These are phyloP conservation scores for Peromyscus eremicus DNA, from an alignment of 2,797 vertebrate genomes.

Conservation along the genomic window DNA sequence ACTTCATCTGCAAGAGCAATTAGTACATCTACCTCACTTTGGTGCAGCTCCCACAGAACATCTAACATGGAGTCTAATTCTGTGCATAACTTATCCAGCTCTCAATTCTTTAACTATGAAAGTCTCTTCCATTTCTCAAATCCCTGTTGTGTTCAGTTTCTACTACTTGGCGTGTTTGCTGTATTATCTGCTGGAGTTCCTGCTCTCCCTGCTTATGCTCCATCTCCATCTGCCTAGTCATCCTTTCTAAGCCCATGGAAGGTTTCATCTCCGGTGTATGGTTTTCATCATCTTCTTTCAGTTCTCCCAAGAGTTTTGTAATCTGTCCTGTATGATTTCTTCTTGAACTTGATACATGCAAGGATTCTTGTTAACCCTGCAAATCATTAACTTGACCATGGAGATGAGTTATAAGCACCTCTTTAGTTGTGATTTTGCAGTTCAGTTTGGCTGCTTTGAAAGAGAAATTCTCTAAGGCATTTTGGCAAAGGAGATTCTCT, in stretches of 20 bases:
- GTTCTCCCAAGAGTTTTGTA: slow-evolving; percentile 92
- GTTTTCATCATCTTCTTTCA: slow-evolving; percentile 93
- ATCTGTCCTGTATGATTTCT: slow-evolving; percentile 93
- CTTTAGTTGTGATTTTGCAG: no score
- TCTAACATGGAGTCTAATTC: slow-evolving; percentile 97
- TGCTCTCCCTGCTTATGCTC: slow-evolving; percentile 93
- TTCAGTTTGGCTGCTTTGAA: no score
- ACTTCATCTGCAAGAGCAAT: slow-evolving; percentile 70
- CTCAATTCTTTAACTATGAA: slow-evolving; percentile 91
- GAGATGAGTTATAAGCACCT: no score
- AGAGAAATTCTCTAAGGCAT: slow-evolving; percentile 87
- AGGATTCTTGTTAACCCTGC: no score
- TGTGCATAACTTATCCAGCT: slow-evolving; percentile 93
- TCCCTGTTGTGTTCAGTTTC: slow-evolving; percentile 89
- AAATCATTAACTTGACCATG: no score
- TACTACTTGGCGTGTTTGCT: slow-evolving; percentile 83
- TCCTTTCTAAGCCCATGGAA: slow-evolving; percentile 92
- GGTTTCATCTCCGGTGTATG: slow-evolving; percentile 94
- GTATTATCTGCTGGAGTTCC: slow-evolving; percentile 93
- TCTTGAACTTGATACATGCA: slow-evolving; percentile 90
- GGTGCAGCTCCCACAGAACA: slow-evolving; percentile 88
- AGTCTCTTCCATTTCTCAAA: slow-evolving; percentile 91
- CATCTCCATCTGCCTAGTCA: slow-evolving; percentile 90
- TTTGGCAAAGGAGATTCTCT: slow-evolving; percentile 89
- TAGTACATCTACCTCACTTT: slow-evolving; percentile 92